Percentiles rank a stretch among this genome's conserved stretches.
These are phyloP conservation scores for Axea sp. DNA, from an alignment of 2,888 invertebrate species.

Conservation along the genomic window DNA sequence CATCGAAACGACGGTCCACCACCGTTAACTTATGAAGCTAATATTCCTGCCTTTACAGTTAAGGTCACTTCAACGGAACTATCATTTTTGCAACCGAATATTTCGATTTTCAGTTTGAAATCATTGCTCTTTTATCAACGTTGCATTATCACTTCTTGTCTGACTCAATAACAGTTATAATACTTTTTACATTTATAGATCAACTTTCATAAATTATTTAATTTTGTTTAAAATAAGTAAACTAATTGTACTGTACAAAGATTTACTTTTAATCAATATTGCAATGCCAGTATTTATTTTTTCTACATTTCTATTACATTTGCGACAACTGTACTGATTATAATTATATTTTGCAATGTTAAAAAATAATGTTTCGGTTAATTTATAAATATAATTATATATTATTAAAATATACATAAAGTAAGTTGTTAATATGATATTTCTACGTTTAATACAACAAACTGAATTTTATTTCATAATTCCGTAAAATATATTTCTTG, in stretches of 20 bases:
- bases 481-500: too few species aligned
- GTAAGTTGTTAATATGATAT: too few species aligned
- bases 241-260: conserved; percentile 19
- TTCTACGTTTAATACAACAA: too few species aligned
- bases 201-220: conserved; percentile 13
- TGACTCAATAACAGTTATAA: conserved; percentile 6
- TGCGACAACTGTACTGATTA: too few species aligned
- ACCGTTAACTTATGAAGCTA: conserved; percentile 66
- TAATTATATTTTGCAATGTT: too few species aligned
- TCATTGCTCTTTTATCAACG: conserved; percentile 18
- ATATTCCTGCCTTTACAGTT: conserved; percentile 73
- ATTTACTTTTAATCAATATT: too few species aligned
- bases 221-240: conserved; percentile 20
- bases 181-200: conserved; percentile 18
- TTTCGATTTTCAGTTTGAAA: conserved; percentile 23
- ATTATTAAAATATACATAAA: too few species aligned
- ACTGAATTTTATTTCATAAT: too few species aligned
- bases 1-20: conserved; percentile 54
- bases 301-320: too few species aligned
- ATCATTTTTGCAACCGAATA: conserved; percentile 54
- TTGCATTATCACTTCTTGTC: conserved; percentile 28
- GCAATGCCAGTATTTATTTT: too few species aligned
- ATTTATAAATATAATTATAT: too few species aligned
- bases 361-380: too few species aligned
- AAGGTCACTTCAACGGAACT: conserved; percentile 64